Conservation (phyloP, 1,140 invertebrate genomes). For the Formica exsecta region DNA sequence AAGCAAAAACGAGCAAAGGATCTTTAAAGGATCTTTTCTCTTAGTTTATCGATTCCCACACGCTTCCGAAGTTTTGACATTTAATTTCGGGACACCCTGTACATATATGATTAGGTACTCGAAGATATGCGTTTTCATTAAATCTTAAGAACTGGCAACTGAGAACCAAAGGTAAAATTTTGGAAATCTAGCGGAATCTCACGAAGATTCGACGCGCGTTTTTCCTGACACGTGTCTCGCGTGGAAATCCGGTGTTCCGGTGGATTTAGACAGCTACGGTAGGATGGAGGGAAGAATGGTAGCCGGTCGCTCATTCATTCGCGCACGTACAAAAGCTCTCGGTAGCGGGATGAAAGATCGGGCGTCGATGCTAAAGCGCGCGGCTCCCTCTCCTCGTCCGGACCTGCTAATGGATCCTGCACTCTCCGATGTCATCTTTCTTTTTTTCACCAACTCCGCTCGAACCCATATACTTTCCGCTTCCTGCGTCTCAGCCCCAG, state of each 20-base stretch:
- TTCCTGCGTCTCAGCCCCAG: conserved; percentile 48
- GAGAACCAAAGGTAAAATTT: not conserved
- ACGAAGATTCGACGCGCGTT: not conserved
- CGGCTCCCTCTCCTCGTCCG: not conserved
- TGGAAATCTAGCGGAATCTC: not conserved
- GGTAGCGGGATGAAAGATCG: conserved; percentile 74
- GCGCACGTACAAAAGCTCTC: conserved; percentile 70
- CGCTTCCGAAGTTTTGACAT: too few species aligned
- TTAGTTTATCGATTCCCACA: too few species aligned
- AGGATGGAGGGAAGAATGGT: conserved; percentile 36
- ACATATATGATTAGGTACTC: too few species aligned
- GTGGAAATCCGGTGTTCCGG: conserved; percentile 53
- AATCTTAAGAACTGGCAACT: not conserved
- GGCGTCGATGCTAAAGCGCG: conserved; percentile 74
- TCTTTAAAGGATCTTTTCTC: too few species aligned
- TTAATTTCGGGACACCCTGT: too few species aligned
- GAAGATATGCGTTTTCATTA: not conserved
- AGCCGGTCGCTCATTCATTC: conserved; percentile 56
- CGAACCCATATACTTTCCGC: conserved; percentile 60
- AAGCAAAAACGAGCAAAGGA: too few species aligned
- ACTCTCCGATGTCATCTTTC: conserved; percentile 75
- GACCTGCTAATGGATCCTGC: conserved; percentile 77
- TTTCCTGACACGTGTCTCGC: conserved; percentile 33
- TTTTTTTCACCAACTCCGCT: conserved; percentile 45
- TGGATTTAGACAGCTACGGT: conserved; percentile 27